Evolutionary conservation across 1,140 invertebrate genomes (phyloP).

Genomic region (Pectinophora gossypiella): DNA sequence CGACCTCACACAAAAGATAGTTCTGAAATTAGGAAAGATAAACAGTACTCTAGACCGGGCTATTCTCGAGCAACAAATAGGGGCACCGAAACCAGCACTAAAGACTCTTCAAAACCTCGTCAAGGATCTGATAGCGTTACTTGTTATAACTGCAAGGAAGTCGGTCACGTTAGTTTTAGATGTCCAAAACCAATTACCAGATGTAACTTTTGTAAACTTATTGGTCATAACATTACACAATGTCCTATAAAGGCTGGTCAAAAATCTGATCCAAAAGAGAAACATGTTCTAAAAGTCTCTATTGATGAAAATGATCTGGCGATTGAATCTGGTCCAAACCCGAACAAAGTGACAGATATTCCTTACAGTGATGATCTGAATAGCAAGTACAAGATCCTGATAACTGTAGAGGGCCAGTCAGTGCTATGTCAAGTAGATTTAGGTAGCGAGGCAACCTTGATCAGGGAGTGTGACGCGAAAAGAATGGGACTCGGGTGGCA

Average conservation of each 20-base stretch:
- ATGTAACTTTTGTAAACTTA: conserved; percentile 2
- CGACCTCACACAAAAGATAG: conserved; percentile 5
- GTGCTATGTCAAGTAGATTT: conserved; percentile 6
- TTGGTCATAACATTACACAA: conserved; percentile 9
- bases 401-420: not conserved
- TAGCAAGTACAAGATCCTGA: conserved; percentile 16
- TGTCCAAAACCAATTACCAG: conserved; percentile 8
- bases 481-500: not conserved
- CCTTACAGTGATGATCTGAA: not conserved
- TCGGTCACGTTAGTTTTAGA: conserved; percentile 16
- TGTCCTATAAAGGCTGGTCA: conserved; percentile 9
- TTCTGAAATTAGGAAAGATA: not conserved
- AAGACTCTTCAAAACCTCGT: not conserved
- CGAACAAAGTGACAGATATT: no score
- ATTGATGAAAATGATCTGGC: not conserved
- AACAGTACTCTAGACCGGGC: not conserved
- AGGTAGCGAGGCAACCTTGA: conserved; percentile 10
- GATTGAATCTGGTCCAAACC: no score
- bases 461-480: conserved; percentile 1
- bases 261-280: conserved; percentile 10
- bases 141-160: conserved; percentile 17
- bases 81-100: no score
- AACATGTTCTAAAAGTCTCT: conserved; percentile 16
- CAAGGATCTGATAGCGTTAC: not conserved
- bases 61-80: no score